Base-by-base conservation (phyloP, 1,140 invertebrate species). In the Drosophila yakuba region DNA sequence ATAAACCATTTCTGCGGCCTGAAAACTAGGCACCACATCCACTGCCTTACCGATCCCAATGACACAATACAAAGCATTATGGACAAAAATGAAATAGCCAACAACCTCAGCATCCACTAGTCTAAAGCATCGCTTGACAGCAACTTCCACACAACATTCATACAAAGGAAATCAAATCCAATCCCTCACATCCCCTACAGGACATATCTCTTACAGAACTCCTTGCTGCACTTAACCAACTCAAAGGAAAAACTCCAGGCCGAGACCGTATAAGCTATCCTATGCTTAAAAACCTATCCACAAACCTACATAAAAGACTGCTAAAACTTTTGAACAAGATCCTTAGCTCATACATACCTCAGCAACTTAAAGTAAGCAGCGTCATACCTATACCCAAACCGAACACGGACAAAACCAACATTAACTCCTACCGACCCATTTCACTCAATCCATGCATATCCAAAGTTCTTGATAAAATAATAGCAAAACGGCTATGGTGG, bases 21-120 rank as follows among this genome's bases (percentile, higher is more conserved):
- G 2, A 74, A 74, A 43, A 48, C 10, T 35, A 6, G 32, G 17
- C 17, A 17, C 17, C 17, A 17, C 17, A 17, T 17, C 12, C 57
- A 78, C 12, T 67, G 48, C 44, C n/a, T 64, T 20, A 36, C 47
- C 12, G 17, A 45, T 12, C 32, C 47, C n/a, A 66, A 52, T 23
- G 25, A 69, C 36, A 7, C 7, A 10, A 39, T 51, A 12, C 51
- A 68, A 60, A 68, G 38, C 12, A 14, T 54, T 6, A 11, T 54
- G 3, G 32, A 20, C 10, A 55, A 39, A 1, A 35, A 51, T 35
- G 14, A 68, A 68, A 39, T 68, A 1, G 10, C 48, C 15, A 58
- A 64, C 20, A 56, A 3, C 15, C 43, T 55, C 12, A 12, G 14
- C 23, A 14, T 11, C 43, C 43, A 47, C 41, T 64, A 23, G 35